Base-by-base conservation (phyloP, 2,888 invertebrate genomes). In the Cantharis rustica region DNA sequence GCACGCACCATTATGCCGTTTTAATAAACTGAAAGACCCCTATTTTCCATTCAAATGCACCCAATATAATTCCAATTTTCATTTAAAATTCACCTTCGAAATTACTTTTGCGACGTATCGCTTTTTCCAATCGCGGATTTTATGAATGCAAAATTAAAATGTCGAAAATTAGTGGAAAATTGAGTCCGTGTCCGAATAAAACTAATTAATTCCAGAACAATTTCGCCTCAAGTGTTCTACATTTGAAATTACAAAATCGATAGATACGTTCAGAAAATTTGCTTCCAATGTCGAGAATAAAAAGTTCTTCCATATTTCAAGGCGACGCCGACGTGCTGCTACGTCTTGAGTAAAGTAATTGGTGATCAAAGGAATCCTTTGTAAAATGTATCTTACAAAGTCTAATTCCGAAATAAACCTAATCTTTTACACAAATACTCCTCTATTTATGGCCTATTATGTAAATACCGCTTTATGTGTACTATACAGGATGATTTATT, bases 331-430 rank as follows among this genome's bases (percentile, higher is more conserved):
- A 23, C 23, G 23, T 23, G 23, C 23, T 71, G 72, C 72, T 77
- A 69, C 75, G 71, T 69, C 72, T 71, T 75, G 72, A 68, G 72
- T 75, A 72, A 75, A 76, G 78, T 79, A 80, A 80, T 80, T 80
- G 80, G 66, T 78, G 80, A 78, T 80, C 80, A 80, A 80, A 79
- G 79, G 74, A 75, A 69, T 68, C 76, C 75, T 80, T 80, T 80
- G 79, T 78, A 71, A 71, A 47, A 64, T 71, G 77, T 68, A 71
- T 68, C 62, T 11, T 63, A 75, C 77, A 73, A 68, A 69, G 70
- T 69, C 75, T 71, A 71, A 71, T 71, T 71, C 68, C 68, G 62
- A 61, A 26, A 71, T 75, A 66, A 31, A 75, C 26, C 66, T 75
- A 75, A 75, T 66, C 66, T 75, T 75, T 71, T 75, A 69, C 70